These are phyloP conservation scores for Marmota monax DNA, from an alignment of 2,113 vertebrate genomes.

Conservation along the genomic window DNA sequence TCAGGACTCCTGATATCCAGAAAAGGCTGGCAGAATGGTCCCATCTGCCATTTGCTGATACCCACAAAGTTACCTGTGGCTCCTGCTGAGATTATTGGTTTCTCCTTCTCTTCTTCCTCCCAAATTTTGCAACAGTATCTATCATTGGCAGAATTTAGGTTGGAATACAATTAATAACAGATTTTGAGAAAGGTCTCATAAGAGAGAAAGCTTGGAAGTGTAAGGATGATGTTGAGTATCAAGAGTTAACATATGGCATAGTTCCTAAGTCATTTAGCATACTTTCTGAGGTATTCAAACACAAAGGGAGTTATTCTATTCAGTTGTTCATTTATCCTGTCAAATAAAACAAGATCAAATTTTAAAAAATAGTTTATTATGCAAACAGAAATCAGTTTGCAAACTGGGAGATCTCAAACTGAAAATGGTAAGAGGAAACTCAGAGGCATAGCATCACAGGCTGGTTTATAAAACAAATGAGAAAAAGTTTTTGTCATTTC, in stretches of 20 bases:
- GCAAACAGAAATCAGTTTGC: not conserved
- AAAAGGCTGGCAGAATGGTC: not conserved
- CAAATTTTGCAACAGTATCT: not conserved
- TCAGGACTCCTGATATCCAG: not conserved
- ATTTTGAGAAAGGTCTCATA: constrained; percentile 30
- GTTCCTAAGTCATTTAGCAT: not conserved
- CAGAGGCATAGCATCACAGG: not conserved
- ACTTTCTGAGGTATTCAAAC: not conserved
- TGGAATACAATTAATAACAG: not conserved
- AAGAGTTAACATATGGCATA: not conserved
- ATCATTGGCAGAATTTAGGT: not conserved
- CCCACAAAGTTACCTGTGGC: not conserved
- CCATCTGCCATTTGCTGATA: not conserved
- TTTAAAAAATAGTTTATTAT: not conserved
- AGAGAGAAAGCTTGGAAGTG: not conserved
- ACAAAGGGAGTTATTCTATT: not conserved
- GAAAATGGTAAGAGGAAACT: not conserved
- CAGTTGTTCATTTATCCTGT: not conserved
- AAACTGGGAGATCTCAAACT: not conserved
- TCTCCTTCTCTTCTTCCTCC: not conserved
- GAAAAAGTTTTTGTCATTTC: not conserved
- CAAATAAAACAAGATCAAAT: not conserved
- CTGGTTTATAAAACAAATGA: not conserved
- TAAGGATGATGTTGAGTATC: not conserved
- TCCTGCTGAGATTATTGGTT: not conserved